Evolutionary conservation across 2,797 vertebrate species (phyloP).

Genomic region (Hypotaenidia okinawae): DNA sequence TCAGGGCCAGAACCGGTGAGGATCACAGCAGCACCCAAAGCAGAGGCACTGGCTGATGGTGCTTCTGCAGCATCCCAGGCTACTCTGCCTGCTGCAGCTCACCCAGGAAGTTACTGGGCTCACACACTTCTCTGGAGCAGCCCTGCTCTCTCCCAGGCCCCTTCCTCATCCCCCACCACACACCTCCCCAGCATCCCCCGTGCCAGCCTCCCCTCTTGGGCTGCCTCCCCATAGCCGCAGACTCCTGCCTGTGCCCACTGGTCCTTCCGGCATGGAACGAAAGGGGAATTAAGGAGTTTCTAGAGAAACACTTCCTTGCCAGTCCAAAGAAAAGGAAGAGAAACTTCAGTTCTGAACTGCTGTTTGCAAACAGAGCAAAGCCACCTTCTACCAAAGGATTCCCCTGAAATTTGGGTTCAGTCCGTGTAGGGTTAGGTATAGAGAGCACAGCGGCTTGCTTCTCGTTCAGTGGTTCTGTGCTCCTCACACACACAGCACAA

Average conservation of each 20-base stretch:
- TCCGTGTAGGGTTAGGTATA: rapidly evolving
- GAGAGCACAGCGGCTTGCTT: not conserved
- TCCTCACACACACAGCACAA: not conserved
- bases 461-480: not conserved
- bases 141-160: not conserved
- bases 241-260: not conserved
- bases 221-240: not conserved
- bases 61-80: not conserved
- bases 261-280: not conserved
- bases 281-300: slow-evolving; percentile 65
- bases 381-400: not conserved
- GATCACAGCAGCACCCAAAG: slow-evolving; percentile 15
- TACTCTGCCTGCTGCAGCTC: not conserved
- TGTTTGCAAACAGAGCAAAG: not conserved
- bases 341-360: slow-evolving; percentile 36
- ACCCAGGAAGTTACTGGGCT: not conserved
- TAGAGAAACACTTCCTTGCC: slow-evolving; percentile 39
- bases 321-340: slow-evolving; percentile 61
- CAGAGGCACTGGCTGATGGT: not conserved
- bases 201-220: not conserved
- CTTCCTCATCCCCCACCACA: not conserved
- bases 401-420: not conserved
- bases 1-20: not conserved
- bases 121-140: not conserved
- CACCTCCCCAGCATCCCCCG: not conserved